These are phyloP conservation scores for Molorchus minor DNA, from an alignment of 2,888 invertebrate genomes.

Conservation along the genomic window DNA sequence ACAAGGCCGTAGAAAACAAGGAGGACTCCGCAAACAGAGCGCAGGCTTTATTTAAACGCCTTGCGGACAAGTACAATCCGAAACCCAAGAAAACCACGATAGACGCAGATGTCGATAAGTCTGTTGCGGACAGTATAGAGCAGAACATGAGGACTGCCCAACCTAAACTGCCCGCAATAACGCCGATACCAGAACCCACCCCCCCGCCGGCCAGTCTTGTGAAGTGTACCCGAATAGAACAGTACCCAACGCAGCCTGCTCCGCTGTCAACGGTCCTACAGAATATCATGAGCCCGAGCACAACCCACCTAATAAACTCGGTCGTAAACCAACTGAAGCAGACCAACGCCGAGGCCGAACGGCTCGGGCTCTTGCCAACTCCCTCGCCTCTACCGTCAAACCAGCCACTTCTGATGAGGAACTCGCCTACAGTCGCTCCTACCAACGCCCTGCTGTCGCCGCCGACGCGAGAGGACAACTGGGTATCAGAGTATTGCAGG, in stretches of 20 bases:
- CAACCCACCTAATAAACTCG: slow-evolving; percentile 36
- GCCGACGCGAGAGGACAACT: slow-evolving; percentile 30
- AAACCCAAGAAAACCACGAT: slow-evolving; percentile 56
- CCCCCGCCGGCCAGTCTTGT: slow-evolving; percentile 38
- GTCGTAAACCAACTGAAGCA: slow-evolving; percentile 38
- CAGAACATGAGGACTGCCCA: slow-evolving; percentile 44
- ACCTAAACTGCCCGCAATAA: slow-evolving; percentile 35
- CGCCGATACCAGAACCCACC: slow-evolving; percentile 25
- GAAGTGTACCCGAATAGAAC: slow-evolving; percentile 29
- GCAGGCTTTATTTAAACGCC: slow-evolving; percentile 46
- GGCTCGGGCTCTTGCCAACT: slow-evolving; percentile 7
- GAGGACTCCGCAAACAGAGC: slow-evolving; percentile 11
- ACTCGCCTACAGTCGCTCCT: not conserved
- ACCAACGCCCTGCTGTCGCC: slow-evolving; percentile 26
- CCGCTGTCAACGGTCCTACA: slow-evolving; percentile 10
- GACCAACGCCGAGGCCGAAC: slow-evolving; percentile 17
- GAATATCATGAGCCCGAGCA: slow-evolving; percentile 36
- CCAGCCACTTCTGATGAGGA: not conserved
- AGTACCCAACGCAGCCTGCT: slow-evolving; percentile 10
- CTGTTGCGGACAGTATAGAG: slow-evolving; percentile 50
- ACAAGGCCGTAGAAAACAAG: not conserved
- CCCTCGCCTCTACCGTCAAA: slow-evolving; percentile 1
- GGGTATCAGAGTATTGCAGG: slow-evolving; percentile 13
- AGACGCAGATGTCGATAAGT: slow-evolving; percentile 53
- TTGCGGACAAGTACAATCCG: slow-evolving; percentile 64